A percentile compares a stretch with the other conserved stretches of the same genome.
Evolutionary conservation across 2,113 vertebrate species (phyloP).

Genomic region (Anhinga anhinga): DNA sequence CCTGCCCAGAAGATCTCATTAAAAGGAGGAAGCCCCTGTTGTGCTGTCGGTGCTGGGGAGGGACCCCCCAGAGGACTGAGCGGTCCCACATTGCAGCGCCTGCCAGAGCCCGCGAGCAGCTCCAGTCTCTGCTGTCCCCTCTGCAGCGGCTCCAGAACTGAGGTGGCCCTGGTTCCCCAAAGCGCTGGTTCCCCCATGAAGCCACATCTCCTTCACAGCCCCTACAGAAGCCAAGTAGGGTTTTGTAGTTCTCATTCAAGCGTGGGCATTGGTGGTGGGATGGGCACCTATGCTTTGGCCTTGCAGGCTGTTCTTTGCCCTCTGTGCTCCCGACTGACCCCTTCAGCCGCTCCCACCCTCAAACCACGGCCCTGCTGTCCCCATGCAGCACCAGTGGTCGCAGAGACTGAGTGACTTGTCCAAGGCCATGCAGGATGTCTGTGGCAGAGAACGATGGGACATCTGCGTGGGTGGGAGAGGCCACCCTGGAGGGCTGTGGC

Average conservation of each 20-base stretch:
- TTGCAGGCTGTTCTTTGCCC: not conserved
- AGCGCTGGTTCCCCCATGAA: accelerated
- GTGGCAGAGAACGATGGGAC: not conserved
- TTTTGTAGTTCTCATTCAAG: not conserved
- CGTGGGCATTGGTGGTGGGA: not conserved
- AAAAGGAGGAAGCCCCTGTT: not conserved
- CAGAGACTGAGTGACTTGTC: not conserved
- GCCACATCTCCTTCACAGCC: accelerated
- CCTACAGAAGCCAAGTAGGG: accelerated
- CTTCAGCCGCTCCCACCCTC: not conserved
- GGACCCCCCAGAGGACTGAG: not conserved
- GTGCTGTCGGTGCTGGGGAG: not conserved
- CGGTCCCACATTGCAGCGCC: accelerated
- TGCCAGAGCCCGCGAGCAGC: not conserved
- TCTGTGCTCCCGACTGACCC: not conserved
- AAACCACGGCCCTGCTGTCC: not conserved
- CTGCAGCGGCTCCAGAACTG: not conserved
- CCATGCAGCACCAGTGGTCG: not conserved
- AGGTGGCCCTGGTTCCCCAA: not conserved
- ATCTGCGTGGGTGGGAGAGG: accelerated
- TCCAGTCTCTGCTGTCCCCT: not conserved
- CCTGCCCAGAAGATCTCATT: not conserved
- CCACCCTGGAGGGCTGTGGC: not conserved
- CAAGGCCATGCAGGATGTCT: not conserved
- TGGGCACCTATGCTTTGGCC: not conserved